Conservation (phyloP, 2,113 vertebrate species). For the Python bivittatus region DNA sequence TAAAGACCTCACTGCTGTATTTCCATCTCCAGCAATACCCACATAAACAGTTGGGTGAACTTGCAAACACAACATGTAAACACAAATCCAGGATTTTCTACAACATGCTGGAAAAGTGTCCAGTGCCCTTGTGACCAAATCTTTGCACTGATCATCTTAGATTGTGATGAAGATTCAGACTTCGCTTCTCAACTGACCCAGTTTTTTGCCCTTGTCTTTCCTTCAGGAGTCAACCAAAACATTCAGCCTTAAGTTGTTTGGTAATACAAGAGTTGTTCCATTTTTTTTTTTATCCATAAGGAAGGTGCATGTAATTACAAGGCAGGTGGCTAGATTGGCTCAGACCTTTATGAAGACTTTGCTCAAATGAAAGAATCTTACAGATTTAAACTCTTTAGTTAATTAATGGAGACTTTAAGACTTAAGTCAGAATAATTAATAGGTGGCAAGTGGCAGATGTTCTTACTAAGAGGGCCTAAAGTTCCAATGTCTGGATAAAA, state of each 20-base stretch:
- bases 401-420: too few species aligned
- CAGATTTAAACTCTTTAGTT: too few species aligned
- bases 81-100: neutral
- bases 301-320: neutral
- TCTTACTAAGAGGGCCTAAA: neutral
- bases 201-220: neutral
- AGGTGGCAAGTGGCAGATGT: neutral
- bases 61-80: neutral
- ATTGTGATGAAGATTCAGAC: neutral
- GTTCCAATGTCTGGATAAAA: neutral
- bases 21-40: neutral
- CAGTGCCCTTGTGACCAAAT: neutral
- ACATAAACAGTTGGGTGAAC: neutral
- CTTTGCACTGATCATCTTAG: neutral
- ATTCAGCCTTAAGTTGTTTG: neutral
- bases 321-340: neutral
- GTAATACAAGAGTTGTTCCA: neutral
- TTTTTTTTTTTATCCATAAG: neutral
- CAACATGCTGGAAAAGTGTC: neutral
- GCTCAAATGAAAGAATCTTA: neutral
- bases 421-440: neutral
- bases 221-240: neutral
- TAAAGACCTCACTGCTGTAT: too few species aligned
- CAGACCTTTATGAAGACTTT: neutral
- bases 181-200: neutral